Percentiles rank a stretch among this genome's conserved stretches.
phyloP scores from a whole-genome alignment of 64 coral and sea anemone species.

The Montipora cactus region DNA sequence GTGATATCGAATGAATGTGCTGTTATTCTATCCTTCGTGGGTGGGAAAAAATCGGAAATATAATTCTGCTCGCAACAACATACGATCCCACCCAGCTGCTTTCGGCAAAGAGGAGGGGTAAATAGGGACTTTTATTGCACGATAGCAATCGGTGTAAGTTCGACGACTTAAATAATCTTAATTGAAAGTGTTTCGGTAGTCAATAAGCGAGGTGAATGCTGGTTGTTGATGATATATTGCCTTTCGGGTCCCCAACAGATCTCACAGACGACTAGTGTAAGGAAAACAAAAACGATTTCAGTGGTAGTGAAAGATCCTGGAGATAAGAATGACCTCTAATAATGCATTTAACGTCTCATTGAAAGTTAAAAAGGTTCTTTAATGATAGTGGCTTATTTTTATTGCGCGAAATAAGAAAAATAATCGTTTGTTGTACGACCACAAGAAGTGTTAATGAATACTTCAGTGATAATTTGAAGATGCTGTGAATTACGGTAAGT shows the following conservation, averaged over 20 bases:
- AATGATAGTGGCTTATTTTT: constrained; percentile 2
- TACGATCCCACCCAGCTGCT: neutral
- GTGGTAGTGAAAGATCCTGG: neutral
- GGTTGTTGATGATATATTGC: constrained; percentile 3
- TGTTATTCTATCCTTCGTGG: constrained; percentile 5
- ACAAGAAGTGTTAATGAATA: neutral
- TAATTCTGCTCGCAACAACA: neutral
- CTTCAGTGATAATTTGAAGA: neutral
- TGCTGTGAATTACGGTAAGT: constrained; percentile 2
- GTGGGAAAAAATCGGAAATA: constrained; percentile 23
- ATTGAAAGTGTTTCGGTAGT: neutral
- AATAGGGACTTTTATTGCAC: neutral
- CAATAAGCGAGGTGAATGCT: neutral
- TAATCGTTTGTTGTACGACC: neutral
- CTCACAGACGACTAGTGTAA: neutral
- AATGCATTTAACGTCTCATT: constrained; percentile 6
- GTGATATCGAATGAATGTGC: neutral
- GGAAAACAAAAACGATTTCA: neutral
- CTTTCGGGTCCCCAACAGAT: neutral
- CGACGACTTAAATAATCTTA: neutral
- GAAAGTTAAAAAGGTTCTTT: neutral
- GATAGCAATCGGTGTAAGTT: neutral
- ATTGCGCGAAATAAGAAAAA: neutral
- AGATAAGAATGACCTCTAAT: constrained; percentile 22
- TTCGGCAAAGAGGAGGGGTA: neutral